Base-by-base conservation (phyloP, 2,888 invertebrate genomes). In the Troides oblongomaculatus region DNA sequence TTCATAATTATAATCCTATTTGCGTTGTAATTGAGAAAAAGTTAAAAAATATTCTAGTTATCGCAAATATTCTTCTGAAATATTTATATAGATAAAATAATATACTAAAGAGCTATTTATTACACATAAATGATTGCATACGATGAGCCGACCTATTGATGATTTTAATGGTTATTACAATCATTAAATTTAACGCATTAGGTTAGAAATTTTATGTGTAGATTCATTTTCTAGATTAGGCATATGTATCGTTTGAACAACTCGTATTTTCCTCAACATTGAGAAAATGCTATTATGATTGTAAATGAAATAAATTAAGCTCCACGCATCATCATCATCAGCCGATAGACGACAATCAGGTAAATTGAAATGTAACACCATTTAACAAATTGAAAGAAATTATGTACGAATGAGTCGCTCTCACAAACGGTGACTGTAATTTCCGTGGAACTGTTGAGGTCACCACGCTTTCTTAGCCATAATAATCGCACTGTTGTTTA, bases 391-490 rank as follows among this genome's bases (percentile, higher is more conserved):
- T 39, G 30, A 59, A 58, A 66, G 53, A 70, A 56, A 56, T n/a
- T 60, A 61, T 61, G 23, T 25, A 63, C 62, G 14, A 21, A 14
- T 25, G 69, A 63, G 70, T 65, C 53, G 70, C 53, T 63, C 21
- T 60, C 30, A 63, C 62, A 39, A 72, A 69, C 58, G 70, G 62
- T 70, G 69, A 64, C 68, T 70, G 18, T 18, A 18, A 69, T 69
- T 66, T 67, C 71, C 64, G 66, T 60, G 64, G 63, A 63, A 71
- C 70, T 70, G 74, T 67, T 69, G 75, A 73, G 84, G 84, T 85
- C 84, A 82, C 79, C 83, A 84, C 84, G 84, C 85, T 85, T 85
- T 85, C 85, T 77, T 81, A 74, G 74, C 72, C 70, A 67, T 72
- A 74, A 77, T 84, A 84, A 84, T 81, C 73, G 76, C 72, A 46